Conservation (phyloP, 2,797 vertebrate species). For the Rhodeus uyekii region DNA sequence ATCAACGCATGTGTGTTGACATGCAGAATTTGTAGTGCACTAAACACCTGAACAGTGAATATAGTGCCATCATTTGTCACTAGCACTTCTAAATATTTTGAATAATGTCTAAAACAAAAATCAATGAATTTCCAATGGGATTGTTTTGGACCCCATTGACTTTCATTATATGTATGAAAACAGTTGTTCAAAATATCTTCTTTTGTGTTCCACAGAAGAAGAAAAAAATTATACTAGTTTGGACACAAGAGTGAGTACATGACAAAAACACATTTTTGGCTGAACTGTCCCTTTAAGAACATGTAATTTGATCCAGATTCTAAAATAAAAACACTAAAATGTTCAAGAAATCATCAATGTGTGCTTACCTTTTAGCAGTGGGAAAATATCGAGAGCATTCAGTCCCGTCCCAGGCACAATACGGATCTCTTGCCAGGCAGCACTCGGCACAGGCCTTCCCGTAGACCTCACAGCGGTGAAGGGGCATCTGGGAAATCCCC, state of each 20-base stretch:
- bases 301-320: background rate
- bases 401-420: constrained; percentile 97
- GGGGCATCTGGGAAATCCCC: constrained; percentile 92
- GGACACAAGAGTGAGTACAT: background rate
- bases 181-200: background rate
- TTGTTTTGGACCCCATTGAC: background rate
- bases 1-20: background rate
- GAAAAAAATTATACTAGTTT: background rate
- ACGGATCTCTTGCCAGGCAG: constrained; percentile 95
- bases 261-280: background rate
- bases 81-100: background rate
- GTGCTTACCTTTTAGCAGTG: constrained; percentile 89
- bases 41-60: constrained; percentile 14
- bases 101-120: background rate
- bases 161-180: background rate
- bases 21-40: background rate
- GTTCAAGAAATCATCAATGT: background rate
- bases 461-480: constrained; percentile 95
- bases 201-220: background rate
- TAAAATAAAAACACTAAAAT: background rate
- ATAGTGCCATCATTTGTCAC: background rate
- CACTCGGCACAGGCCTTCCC: constrained; percentile 98
- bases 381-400: constrained; percentile 98
- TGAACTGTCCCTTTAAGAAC: background rate
- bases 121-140: background rate